Percentiles rank a stretch among this genome's conserved stretches.
These are phyloP conservation scores for Ailuropoda melanoleuca DNA, from an alignment of 2,113 vertebrate genomes.

Conservation along the genomic window DNA sequence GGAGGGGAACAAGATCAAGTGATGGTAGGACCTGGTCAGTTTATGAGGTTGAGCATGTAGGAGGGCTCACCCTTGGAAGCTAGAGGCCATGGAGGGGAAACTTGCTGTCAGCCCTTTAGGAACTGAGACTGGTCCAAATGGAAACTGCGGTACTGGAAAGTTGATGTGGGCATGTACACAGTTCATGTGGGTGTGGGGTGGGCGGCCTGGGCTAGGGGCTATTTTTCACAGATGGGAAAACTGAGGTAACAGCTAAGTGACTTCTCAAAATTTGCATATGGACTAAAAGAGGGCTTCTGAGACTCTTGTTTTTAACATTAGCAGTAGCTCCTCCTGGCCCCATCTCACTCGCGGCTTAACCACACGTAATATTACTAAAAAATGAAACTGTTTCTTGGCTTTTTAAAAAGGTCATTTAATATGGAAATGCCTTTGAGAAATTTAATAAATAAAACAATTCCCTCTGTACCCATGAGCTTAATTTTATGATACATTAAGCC, in stretches of 20 bases:
- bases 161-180: too few relatives aligned
- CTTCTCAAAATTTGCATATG: not conserved
- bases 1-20: not conserved
- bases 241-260: not conserved
- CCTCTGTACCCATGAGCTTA: not conserved
- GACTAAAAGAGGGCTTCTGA: not conserved
- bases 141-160: not conserved
- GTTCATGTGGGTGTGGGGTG: not conserved
- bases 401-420: not conserved
- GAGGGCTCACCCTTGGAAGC: not conserved
- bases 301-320: not conserved
- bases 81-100: not conserved
- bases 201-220: not conserved
- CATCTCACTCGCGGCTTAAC: not conserved
- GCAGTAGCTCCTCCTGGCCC: not conserved
- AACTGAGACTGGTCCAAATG: not conserved
- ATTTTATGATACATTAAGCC: not conserved
- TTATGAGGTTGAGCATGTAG: not conserved
- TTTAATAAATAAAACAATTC: not conserved
- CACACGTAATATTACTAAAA: not conserved
- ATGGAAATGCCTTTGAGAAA: not conserved
- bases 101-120: not conserved
- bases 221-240: not conserved
- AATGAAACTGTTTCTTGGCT: not conserved
- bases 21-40: accelerated